Evolutionary conservation across 2,888 invertebrate species (phyloP).

Genomic region (Diadegma fenestrale): DNA sequence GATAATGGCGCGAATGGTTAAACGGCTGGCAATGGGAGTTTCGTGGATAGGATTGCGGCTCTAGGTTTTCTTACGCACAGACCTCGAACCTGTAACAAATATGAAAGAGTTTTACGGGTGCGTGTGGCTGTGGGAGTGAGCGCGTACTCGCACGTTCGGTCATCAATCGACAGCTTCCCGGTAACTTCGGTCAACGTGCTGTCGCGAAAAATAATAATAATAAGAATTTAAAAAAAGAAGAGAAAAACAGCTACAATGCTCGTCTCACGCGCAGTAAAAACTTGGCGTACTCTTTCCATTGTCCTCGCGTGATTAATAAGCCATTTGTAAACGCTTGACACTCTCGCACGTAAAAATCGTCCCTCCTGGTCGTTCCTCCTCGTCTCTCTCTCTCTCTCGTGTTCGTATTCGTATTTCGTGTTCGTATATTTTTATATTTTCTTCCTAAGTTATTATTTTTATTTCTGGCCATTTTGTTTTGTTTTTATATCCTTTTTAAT

Average conservation of each 20-base stretch:
- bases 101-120: slow-evolving; percentile 32
- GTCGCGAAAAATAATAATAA: slow-evolving; percentile 14
- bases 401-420: too few species aligned
- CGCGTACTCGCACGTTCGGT: slow-evolving; percentile 75
- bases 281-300: slow-evolving; percentile 60
- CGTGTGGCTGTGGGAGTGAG: slow-evolving; percentile 8
- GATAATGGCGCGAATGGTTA: slow-evolving; percentile 10
- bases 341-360: slow-evolving; percentile 66
- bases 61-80: slow-evolving; percentile 42
- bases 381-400: too few species aligned
- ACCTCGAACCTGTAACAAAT: slow-evolving; percentile 58
- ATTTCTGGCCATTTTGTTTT: too few species aligned
- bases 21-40: slow-evolving; percentile 59
- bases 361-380: slow-evolving; percentile 46
- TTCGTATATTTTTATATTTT: too few species aligned
- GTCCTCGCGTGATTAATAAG: slow-evolving; percentile 80
- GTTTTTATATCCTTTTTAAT: too few species aligned
- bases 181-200: slow-evolving; percentile 71
- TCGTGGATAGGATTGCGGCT: slow-evolving; percentile 77
- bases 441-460: too few species aligned
- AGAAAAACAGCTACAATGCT: background rate
- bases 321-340: slow-evolving; percentile 74
- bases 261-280: slow-evolving; percentile 51
- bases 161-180: slow-evolving; percentile 82
- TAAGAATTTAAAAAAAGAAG: background rate